Conservation (phyloP, 2,797 vertebrate species). For the Eutrigla gurnardus region DNA sequence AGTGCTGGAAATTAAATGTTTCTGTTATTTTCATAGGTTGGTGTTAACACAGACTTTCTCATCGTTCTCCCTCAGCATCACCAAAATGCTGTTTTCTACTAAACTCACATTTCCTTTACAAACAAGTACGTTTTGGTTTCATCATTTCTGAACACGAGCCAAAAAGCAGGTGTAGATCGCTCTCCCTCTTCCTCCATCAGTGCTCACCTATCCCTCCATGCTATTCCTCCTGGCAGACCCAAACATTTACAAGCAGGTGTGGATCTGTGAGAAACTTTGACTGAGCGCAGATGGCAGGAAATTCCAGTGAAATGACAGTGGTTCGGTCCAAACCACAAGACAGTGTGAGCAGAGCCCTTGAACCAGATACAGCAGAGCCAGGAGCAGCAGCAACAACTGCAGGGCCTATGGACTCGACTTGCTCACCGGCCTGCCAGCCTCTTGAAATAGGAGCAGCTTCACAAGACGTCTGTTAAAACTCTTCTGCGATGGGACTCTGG, state of each 20-base stretch:
- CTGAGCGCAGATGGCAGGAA: slow-evolving; percentile 94
- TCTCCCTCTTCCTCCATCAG: slow-evolving; percentile 25
- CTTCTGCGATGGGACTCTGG: slow-evolving; percentile 43
- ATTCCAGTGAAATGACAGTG: slow-evolving; percentile 96
- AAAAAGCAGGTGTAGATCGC: background rate
- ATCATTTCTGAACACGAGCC: background rate
- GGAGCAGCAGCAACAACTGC: slow-evolving; percentile 14
- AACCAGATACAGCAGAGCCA: slow-evolving; percentile 51
- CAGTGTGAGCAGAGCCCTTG: slow-evolving; percentile 81
- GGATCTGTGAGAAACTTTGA: slow-evolving; percentile 94
- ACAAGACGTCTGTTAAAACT: slow-evolving; percentile 67
- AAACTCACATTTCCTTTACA: slow-evolving; percentile 8
- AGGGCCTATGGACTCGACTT: slow-evolving; percentile 41
- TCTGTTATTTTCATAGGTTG: slow-evolving; percentile 11
- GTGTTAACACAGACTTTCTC: slow-evolving; percentile 17
- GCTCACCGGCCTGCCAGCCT: slow-evolving; percentile 43
- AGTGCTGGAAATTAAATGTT: slow-evolving; percentile 6
- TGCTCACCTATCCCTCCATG: slow-evolving; percentile 69
- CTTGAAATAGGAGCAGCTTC: slow-evolving; percentile 72
- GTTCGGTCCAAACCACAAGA: slow-evolving; percentile 93
- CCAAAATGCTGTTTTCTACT: background rate
- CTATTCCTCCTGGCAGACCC: slow-evolving; percentile 83
- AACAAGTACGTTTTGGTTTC: background rate
- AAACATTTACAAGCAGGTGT: slow-evolving; percentile 93
- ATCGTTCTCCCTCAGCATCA: background rate